A percentile compares a stretch with the other conserved stretches of the same genome.
Conservation (phyloP, 2,797 vertebrate genomes). For the Hapalemur alaotrensis region DNA sequence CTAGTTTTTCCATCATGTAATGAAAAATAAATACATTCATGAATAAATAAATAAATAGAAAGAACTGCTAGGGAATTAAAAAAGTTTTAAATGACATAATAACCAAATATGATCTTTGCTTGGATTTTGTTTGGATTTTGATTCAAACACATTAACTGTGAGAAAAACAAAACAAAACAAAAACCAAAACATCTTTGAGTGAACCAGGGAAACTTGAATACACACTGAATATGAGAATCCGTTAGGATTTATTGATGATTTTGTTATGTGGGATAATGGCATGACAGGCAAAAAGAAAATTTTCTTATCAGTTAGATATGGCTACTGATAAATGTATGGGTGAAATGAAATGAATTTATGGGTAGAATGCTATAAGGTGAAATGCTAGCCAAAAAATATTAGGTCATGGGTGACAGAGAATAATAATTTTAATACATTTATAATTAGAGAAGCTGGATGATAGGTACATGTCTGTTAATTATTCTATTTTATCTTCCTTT, state of each 20-base stretch:
- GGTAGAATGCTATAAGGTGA: not conserved
- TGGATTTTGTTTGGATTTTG: not conserved
- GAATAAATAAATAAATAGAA: too few species aligned
- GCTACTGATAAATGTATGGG: not conserved
- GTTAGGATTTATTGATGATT: not conserved
- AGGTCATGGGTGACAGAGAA: not conserved
- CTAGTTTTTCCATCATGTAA: not conserved
- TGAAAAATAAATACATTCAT: too few species aligned
- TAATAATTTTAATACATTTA: not conserved
- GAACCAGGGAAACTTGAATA: not conserved
- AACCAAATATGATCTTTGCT: not conserved
- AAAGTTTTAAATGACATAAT: not conserved
- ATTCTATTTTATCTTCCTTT: not conserved
- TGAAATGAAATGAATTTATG: not conserved
- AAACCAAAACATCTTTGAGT: not conserved
- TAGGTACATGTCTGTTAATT: not conserved
- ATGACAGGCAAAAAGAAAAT: not conserved
- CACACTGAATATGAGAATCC: not conserved
- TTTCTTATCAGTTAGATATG: not conserved
- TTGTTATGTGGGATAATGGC: not conserved
- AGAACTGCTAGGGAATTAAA: not conserved
- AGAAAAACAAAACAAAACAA: not conserved
- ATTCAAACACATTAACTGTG: not conserved
- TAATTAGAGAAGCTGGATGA: not conserved
- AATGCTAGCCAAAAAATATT: not conserved